These are phyloP conservation scores for Cephalopholis sonnerati DNA, from an alignment of 2,113 vertebrate genomes.

Conservation along the genomic window DNA sequence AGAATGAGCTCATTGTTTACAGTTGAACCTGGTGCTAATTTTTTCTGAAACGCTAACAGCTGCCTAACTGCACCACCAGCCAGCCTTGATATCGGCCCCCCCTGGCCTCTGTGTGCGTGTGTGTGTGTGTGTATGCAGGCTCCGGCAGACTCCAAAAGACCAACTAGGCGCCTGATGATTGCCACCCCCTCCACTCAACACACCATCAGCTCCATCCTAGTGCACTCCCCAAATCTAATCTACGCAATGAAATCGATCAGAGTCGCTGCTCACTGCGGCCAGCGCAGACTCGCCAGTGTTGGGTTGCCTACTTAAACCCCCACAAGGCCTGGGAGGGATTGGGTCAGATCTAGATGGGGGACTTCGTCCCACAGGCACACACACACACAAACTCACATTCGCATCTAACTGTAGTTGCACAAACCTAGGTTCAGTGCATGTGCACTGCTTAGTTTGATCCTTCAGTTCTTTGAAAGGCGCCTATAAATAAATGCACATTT, in stretches of 20 bases:
- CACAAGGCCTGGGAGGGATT: conserved; percentile 17
- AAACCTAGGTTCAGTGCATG: conserved; percentile 6
- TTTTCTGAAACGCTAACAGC: conserved; percentile 83
- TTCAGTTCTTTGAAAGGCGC: too few relatives aligned
- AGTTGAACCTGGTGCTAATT: conserved; percentile 83
- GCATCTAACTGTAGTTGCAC: conserved; percentile 20
- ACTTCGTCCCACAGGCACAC: conserved; percentile 14
- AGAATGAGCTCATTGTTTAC: conserved; percentile 87
- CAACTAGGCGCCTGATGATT: conserved; percentile 61
- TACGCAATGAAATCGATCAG: conserved; percentile 66
- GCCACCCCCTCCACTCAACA: conserved; percentile 55
- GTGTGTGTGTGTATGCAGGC: conserved; percentile 37
- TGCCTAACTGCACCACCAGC: conserved; percentile 74
- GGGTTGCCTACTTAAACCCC: conserved; percentile 55
- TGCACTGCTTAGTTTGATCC: neutral
- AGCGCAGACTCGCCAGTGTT: conserved; percentile 42
- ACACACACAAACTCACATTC: neutral
- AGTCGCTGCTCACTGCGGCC: conserved; percentile 41
- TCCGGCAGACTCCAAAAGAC: conserved; percentile 55
- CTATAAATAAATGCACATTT: too few relatives aligned
- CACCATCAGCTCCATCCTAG: conserved; percentile 57
- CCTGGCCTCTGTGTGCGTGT: conserved; percentile 22
- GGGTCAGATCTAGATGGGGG: conserved; percentile 18
- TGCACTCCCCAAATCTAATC: conserved; percentile 72
- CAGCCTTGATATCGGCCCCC: conserved; percentile 45